Evolutionary conservation across 1,140 invertebrate species (phyloP).

Genomic region (Geopemphigus sp.): DNA sequence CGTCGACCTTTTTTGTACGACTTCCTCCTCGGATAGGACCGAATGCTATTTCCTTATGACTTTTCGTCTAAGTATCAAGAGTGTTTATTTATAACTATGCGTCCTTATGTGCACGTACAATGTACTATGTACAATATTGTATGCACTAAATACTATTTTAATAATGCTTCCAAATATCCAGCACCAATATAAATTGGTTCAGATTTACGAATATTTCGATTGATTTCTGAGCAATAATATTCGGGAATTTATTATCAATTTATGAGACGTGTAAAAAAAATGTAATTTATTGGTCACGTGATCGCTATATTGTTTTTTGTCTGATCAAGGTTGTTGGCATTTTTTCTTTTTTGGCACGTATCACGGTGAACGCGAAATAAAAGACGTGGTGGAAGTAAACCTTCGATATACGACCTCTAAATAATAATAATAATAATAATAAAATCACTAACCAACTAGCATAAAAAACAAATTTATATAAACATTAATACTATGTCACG

Average conservation of each 20-base stretch:
- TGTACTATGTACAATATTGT: no score
- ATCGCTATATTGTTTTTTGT: neutral
- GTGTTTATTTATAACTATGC: no score
- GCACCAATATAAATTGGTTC: no score
- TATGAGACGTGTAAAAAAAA: neutral
- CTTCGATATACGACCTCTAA: conserved; percentile 38
- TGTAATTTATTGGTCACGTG: neutral
- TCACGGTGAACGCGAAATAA: conserved; percentile 52
- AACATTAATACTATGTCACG: neutral
- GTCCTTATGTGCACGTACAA: neutral
- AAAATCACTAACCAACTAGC: neutral
- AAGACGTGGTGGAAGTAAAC: conserved; percentile 15
- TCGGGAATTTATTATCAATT: neutral
- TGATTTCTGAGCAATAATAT: no score
- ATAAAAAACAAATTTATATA: neutral
- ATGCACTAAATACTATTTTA: no score
- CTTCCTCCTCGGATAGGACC: neutral
- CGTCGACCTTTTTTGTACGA: conserved; percentile 15
- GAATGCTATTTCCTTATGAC: neutral
- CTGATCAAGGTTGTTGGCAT: conserved; percentile 26
- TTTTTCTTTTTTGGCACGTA: conserved; percentile 55
- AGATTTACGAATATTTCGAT: no score
- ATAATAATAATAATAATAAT: neutral
- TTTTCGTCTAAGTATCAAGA: neutral
- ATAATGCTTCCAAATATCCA: no score